Evolutionary conservation across 2,797 vertebrate genomes (phyloP).

Genomic region (Falco columbarius): DNA sequence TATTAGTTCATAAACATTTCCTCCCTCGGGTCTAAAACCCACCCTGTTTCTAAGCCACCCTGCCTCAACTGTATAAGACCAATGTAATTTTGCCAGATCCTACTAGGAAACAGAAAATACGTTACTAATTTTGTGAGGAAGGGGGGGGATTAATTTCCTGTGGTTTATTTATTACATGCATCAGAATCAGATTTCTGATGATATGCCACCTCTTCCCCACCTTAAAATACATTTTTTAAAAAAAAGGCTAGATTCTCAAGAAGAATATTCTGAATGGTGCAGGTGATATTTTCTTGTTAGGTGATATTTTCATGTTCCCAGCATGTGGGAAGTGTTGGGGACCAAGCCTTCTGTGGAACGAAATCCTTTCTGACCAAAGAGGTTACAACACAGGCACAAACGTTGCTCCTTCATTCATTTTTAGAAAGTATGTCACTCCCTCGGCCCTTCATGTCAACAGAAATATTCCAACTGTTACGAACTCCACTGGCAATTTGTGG

Average conservation of each 20-base stretch:
- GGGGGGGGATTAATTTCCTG: neutral
- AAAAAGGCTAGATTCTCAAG: neutral
- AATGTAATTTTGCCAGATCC: neutral
- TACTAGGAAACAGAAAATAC: neutral
- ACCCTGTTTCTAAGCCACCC: neutral
- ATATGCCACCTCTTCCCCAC: too few relatives aligned
- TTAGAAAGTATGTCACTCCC: neutral
- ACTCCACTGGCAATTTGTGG: neutral
- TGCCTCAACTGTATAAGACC: neutral
- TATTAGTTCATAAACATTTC: neutral
- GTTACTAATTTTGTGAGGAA: neutral
- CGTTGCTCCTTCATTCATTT: rapidly evolving
- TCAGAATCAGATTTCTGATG: neutral
- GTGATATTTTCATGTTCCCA: too few relatives aligned
- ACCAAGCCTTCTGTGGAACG: neutral
- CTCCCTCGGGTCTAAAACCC: neutral
- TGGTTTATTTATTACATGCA: neutral
- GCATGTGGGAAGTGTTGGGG: neutral
- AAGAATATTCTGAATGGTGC: neutral
- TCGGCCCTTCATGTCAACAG: neutral
- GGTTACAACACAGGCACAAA: neutral
- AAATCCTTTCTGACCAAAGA: neutral
- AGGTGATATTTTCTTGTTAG: neutral
- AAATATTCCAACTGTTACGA: neutral
- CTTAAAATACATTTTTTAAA: neutral